Percentiles rank a stretch among this genome's conserved stretches.
Evolutionary conservation across 2,888 invertebrate genomes (phyloP).

Genomic region (Aphidius colemani): DNA sequence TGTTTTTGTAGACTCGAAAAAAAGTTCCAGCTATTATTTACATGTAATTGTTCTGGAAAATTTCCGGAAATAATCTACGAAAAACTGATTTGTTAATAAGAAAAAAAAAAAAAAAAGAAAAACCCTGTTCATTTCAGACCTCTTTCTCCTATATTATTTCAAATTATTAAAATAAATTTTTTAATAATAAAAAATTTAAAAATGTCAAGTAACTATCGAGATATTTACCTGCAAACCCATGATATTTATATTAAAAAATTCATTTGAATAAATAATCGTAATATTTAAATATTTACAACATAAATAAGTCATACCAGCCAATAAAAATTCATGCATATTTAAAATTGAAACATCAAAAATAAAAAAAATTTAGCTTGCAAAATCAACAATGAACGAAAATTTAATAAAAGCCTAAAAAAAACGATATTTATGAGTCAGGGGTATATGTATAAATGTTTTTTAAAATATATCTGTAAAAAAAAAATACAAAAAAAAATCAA

Average conservation of each 20-base stretch:
- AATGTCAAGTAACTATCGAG: neutral
- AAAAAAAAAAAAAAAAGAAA: no score
- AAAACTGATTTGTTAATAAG: no score
- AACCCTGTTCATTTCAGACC: no score
- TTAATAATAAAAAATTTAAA: neutral
- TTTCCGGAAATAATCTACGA: no score
- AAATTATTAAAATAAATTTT: neutral
- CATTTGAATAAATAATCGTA: neutral
- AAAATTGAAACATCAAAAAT: no score
- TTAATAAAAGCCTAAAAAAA: conserved; percentile 38
- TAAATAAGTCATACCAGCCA: conserved; percentile 6
- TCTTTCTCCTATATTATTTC: no score
- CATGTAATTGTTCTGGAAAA: no score
- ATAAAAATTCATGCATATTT: no score
- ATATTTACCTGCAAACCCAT: neutral
- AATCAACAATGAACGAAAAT: conserved; percentile 45
- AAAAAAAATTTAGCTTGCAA: conserved; percentile 38
- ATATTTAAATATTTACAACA: conserved; percentile 2
- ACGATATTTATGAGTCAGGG: conserved; percentile 40
- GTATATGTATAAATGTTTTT: conserved; percentile 41
- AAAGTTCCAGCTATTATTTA: no score
- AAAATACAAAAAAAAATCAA: conserved; percentile 61
- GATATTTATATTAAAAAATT: conserved; percentile 1
- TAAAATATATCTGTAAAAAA: conserved; percentile 61
- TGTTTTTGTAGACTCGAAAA: no score